Evolutionary conservation across 2,113 vertebrate genomes (phyloP).

Genomic region (Gadus chalcogrammus): DNA sequence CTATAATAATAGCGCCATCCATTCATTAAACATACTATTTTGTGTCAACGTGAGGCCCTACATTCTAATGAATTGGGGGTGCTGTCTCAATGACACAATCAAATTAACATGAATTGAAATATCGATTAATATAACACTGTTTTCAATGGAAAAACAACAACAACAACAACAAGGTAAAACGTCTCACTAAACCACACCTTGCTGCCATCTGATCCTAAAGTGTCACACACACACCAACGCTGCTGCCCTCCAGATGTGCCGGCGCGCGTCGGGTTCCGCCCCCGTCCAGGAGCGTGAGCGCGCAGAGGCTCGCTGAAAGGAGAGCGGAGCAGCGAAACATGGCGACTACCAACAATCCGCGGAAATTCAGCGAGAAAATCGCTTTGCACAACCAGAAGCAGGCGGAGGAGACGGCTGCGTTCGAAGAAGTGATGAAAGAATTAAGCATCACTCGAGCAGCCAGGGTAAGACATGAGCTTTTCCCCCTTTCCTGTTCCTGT

Average conservation of each 20-base stretch:
- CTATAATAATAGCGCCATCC: too few species aligned
- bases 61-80: too few species aligned
- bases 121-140: too few species aligned
- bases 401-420: slow-evolving; percentile 90
- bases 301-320: slow-evolving; percentile 42
- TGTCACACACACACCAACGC: not conserved
- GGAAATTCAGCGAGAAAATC: slow-evolving; percentile 95
- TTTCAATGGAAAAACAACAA: too few species aligned
- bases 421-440: slow-evolving; percentile 92
- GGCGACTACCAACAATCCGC: slow-evolving; percentile 93
- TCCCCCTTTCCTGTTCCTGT: slow-evolving; percentile 2
- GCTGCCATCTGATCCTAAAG: not conserved
- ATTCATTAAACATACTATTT: too few species aligned
- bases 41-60: too few species aligned
- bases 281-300: slow-evolving; percentile 53
- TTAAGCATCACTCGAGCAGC: slow-evolving; percentile 85
- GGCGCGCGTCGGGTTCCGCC: slow-evolving; percentile 55
- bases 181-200: not conserved
- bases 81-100: too few species aligned
- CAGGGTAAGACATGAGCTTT: slow-evolving; percentile 70
- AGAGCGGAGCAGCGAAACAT: slow-evolving; percentile 79
- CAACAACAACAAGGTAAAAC: too few species aligned
- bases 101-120: too few species aligned
- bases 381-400: slow-evolving; percentile 90
- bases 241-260: slow-evolving; percentile 62